Evolutionary conservation across 2,888 invertebrate genomes (phyloP).

Genomic region (Urechis unicinctus): DNA sequence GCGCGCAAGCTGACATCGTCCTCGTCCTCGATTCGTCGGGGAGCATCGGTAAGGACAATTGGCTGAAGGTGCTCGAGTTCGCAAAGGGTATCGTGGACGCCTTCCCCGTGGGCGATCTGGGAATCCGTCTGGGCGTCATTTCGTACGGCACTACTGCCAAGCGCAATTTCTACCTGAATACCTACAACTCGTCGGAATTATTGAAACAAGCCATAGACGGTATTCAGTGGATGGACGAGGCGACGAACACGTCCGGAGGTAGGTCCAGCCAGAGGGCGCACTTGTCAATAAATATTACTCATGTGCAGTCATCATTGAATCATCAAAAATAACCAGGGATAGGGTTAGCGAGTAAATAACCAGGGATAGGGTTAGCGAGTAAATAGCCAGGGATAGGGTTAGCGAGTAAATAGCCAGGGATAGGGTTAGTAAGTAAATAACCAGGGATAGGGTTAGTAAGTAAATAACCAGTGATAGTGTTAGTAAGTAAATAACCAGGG

Average conservation of each 20-base stretch:
- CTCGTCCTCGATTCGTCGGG: background rate
- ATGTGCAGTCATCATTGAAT: too few species aligned
- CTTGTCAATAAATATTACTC: too few species aligned
- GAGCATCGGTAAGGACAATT: background rate
- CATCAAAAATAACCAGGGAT: too few species aligned
- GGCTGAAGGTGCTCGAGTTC: background rate
- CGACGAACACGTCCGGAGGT: background rate
- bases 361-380: too few species aligned
- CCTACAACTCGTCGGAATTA: background rate
- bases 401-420: too few species aligned
- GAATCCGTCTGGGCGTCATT: background rate
- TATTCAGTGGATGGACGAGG: background rate
- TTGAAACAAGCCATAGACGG: background rate
- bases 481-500: too few species aligned
- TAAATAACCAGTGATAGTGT: too few species aligned
- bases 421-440: too few species aligned
- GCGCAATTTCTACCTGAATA: background rate
- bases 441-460: too few species aligned
- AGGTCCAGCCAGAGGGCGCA: too few species aligned
- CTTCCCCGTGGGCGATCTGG: background rate
- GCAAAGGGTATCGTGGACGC: background rate
- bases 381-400: too few species aligned
- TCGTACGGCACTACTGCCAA: background rate
- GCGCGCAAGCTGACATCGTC: background rate
- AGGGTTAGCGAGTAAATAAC: too few species aligned